These are phyloP conservation scores for Ophion slaviceki DNA, from an alignment of 2,888 invertebrate species.

Conservation along the genomic window DNA sequence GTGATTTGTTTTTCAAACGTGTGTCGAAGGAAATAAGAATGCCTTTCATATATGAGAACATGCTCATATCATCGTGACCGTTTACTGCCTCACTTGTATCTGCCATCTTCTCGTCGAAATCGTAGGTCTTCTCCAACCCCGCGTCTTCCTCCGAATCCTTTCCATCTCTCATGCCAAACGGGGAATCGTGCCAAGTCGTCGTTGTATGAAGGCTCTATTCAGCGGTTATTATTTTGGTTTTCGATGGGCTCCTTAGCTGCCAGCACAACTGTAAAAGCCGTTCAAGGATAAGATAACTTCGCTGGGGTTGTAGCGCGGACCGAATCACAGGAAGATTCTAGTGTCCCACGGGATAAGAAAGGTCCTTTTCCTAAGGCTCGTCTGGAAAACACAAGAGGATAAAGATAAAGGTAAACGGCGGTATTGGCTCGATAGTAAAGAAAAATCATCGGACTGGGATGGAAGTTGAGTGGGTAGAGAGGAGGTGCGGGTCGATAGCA, in stretches of 20 bases:
- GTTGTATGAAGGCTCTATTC: constrained; percentile 38
- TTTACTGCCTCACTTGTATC: constrained; percentile 26
- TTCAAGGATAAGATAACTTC: constrained; percentile 22
- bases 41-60: constrained; percentile 8
- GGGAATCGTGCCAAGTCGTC: constrained; percentile 63
- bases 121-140: constrained; percentile 4
- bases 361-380: constrained; percentile 39
- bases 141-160: constrained; percentile 26
- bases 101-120: constrained; percentile 27
- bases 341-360: constrained; percentile 21
- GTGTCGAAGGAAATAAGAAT: constrained; percentile 18
- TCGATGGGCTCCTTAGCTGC: constrained; percentile 38
- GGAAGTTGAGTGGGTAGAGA: constrained; percentile 2
- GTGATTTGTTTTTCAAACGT: constrained; percentile 2
- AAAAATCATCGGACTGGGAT: constrained; percentile 28
- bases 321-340: constrained; percentile 26
- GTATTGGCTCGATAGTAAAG: constrained; percentile 45
- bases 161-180: constrained; percentile 34
- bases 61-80: constrained; percentile 13
- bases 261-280: constrained; percentile 26
- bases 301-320: constrained; percentile 13
- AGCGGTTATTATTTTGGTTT: constrained; percentile 55
- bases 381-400: constrained; percentile 41
- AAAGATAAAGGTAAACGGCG: constrained; percentile 31
- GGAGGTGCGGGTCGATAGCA: constrained; percentile 12